Base-by-base conservation (phyloP, 2,888 invertebrate species). In the Microdon myrmicae region DNA sequence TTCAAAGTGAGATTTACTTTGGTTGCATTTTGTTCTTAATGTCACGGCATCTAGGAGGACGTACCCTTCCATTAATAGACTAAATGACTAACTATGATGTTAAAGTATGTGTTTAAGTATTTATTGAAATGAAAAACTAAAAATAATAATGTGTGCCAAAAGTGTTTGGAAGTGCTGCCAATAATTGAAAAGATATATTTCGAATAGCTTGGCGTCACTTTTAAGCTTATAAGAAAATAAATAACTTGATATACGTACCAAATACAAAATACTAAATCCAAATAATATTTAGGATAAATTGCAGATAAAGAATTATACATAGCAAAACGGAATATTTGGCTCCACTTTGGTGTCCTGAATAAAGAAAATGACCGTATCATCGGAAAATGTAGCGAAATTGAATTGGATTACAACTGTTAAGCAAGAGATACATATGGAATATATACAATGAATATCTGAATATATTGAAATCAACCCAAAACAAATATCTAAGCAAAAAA, bases 121-220 rank as follows among this genome's bases (percentile, higher is more conserved):
- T n/a, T n/a, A n/a, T n/a, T n/a, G n/a, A n/a, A n/a, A n/a, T n/a
- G n/a, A n/a, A n/a, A n/a, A n/a, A n/a, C n/a, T n/a, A n/a, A n/a
- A n/a, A n/a, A n/a, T n/a, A n/a, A 53, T 31, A 53, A 61, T 39
- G 53, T 67, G 67, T 67, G 67, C 67, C 56, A 67, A 67, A 61
- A 39, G 17, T 14, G 48, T 39, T 54, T 59, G 22, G 49, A 55
- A 60, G 54, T 60, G 67, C 22, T 67, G 67, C 37, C 53, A 66
- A 43, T 25, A 13, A 22, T 14, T 41, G 13, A 31, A 13, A 0
- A 29, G 41, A 26, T 37, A 23, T 19, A 34, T 45, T 8, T 25
- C 9, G 19, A 10, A 9, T 20, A 13, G 17, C 39, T 26, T 41
- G 58, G 47, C 58, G 38, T 14, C 51, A 58, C 58, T 64, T 58